Evolutionary conservation across 2,888 invertebrate genomes (phyloP).

Genomic region (Tetropium fuscum): DNA sequence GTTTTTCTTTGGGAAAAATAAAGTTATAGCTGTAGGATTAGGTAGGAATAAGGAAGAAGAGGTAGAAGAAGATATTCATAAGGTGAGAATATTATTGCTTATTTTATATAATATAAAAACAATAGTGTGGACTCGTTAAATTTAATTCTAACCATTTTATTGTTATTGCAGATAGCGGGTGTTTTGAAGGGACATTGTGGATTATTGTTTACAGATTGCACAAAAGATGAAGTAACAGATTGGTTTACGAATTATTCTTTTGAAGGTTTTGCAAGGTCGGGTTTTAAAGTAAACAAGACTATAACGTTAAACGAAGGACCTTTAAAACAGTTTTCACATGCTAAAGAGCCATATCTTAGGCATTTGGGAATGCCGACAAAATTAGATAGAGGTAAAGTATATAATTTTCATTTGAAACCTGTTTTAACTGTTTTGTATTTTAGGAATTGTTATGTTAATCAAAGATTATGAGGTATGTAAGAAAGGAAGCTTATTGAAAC

Average conservation of each 20-base stretch:
- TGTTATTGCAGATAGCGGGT: slow-evolving; percentile 68
- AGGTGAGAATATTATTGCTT: slow-evolving; percentile 59
- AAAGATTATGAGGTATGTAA: slow-evolving; percentile 89
- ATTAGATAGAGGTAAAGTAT: slow-evolving; percentile 76
- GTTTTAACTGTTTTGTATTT: slow-evolving; percentile 36
- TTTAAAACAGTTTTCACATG: slow-evolving; percentile 88
- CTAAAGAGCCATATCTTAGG: slow-evolving; percentile 95
- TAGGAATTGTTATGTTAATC: slow-evolving; percentile 82
- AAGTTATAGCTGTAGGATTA: slow-evolving; percentile 92
- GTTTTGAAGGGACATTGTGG: slow-evolving; percentile 91
- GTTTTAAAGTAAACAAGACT: slow-evolving; percentile 83
- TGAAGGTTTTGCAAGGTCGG: slow-evolving; percentile 90
- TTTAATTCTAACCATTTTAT: no score
- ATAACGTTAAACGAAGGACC: slow-evolving; percentile 88
- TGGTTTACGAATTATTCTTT: slow-evolving; percentile 86
- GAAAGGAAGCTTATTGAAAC: slow-evolving; percentile 83
- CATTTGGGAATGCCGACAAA: slow-evolving; percentile 93
- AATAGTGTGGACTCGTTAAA: no score
- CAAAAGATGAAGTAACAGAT: slow-evolving; percentile 82
- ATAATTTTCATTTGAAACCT: not conserved
- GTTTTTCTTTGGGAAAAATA: slow-evolving; percentile 98
- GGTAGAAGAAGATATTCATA: slow-evolving; percentile 83
- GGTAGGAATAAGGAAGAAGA: slow-evolving; percentile 88
- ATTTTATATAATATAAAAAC: no score
- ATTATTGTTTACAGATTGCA: slow-evolving; percentile 90